Base-by-base conservation (phyloP, 2,888 invertebrate genomes). In the Agrotis segetum region DNA sequence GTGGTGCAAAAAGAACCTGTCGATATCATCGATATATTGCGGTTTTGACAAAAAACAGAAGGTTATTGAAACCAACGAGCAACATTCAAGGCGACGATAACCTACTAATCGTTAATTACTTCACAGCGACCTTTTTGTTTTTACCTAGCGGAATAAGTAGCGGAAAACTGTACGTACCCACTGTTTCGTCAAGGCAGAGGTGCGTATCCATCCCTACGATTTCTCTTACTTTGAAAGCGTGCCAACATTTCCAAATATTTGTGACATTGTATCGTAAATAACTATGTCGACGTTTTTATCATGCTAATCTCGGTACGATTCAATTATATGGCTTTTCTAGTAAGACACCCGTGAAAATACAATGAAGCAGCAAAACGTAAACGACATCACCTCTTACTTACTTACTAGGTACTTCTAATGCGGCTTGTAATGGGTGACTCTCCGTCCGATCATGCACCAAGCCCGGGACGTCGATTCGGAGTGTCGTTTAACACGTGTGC, bases 81-180 rank as follows among this genome's bases (percentile, higher is more conserved):
- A 50, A 62, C 52, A 64, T 63, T 79, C 80, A 81, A 84, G 84
- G 82, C 67, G 79, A 77, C 83, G 84, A 85, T 85, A 85, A 84
- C 83, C 84, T 79, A 81, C 80, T 86, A 83, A 85, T 84, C 63
- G 66, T 71, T 84, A 82, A 87, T 84, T 88, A 83, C 67, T 61
- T 73, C 77, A 76, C 69, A 80, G 74, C 82, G 85, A 85, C 82
- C 83, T 85, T 83, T 85, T 88, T 77, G 82, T 84, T 83, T 83
- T 81, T 76, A 80, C 60, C n/a, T 60, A 58, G 55, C 29, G 58
- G 60, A 71, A 68, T 80, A 53, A 74, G 55, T 61, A 63, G 55
- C 66, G 74, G 74, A 53, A 79, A 83, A 71, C 49, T 17, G 63
- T 68, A 34, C 44, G 34, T 65, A 67, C n/a, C 29, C 50, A 53